Evolutionary conservation across 2,888 invertebrate species (phyloP).

Genomic region (Willowsia nigromaculata): DNA sequence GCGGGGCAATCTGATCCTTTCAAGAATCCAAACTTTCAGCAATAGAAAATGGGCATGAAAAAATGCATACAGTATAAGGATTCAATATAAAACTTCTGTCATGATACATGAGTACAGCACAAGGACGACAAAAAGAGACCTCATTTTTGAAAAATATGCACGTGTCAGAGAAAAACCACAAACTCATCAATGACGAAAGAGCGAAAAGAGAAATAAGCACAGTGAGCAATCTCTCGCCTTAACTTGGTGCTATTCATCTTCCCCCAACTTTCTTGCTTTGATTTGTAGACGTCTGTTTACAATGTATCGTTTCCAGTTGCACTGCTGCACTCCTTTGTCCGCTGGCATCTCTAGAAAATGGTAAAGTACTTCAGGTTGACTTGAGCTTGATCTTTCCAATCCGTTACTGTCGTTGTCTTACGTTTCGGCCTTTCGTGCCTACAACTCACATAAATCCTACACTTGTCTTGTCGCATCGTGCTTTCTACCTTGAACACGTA

Average conservation of each 20-base stretch:
- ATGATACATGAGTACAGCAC: no score
- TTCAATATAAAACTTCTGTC: no score
- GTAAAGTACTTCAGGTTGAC: conserved; percentile 69
- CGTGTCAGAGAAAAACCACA: conserved; percentile 68
- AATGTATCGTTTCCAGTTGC: neutral
- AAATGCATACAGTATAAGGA: no score
- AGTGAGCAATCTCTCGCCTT: conserved; percentile 5
- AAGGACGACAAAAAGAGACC: conserved; percentile 45
- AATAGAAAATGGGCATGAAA: neutral
- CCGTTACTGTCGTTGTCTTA: conserved; percentile 67
- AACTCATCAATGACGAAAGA: conserved; percentile 50
- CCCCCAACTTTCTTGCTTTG: conserved; percentile 58
- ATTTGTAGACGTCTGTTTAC: conserved; percentile 33
- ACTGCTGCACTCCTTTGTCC: neutral
- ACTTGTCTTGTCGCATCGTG: neutral
- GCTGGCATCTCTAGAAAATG: conserved; percentile 6
- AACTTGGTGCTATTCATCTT: conserved; percentile 60
- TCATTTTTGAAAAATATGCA: conserved; percentile 67
- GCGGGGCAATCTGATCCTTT: conserved; percentile 19
- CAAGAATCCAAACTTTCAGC: no score
- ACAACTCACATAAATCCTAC: neutral
- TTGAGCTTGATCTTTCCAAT: conserved; percentile 67
- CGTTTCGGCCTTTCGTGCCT: neutral
- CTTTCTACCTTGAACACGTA: neutral
- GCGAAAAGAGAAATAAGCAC: neutral